Base-by-base conservation (phyloP, 2,888 invertebrate species). In the Tipula confusa region DNA sequence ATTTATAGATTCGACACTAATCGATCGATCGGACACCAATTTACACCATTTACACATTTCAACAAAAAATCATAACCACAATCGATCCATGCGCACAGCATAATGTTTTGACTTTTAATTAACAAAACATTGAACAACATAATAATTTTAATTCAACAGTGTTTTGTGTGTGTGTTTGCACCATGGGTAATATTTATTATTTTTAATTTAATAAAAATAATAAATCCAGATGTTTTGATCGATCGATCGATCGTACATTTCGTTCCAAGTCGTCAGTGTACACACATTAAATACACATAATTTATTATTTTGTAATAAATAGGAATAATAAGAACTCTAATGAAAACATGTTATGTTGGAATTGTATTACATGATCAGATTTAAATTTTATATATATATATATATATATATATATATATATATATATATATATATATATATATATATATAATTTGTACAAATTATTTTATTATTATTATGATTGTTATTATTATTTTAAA, bases 151-250 rank as follows among this genome's bases (percentile, higher is more conserved):
- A 43, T 36, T 43, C 43, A 36, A 36, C 36, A 11, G 9, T 36
- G 9, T 36, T 5, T 0, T 36, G 9, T 36, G 9, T 36, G 36
- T 36, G 1, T 38, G n/a, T 38, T n/a, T n/a, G n/a, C 4, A n/a
- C 13, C 38, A 38, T 38, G n/a, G 13, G 64, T 64, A 64, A 38
- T 64, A 64, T 64, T 64, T 64, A 64, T 64, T 64, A 64, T 64
- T 64, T n/a, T 64, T 64, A 64, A 24, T 64, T 64, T 64, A 64
- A 64, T 64, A 64, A 64, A 64, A 64, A 64, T 64, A 64, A 64
- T 64, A 64, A 64, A 64, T 64, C 64, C 64, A 64, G 64, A 64
- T 64, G 64, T 64, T 64, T 64, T 64, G 64, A 64, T 64, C 43
- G 15, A 43, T 43, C 64, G 64, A 64, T 64, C 64, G 64, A 9